Percentiles rank a stretch among this genome's conserved stretches.
Conservation (phyloP, 2,797 vertebrate genomes). For the Mycteria americana region DNA sequence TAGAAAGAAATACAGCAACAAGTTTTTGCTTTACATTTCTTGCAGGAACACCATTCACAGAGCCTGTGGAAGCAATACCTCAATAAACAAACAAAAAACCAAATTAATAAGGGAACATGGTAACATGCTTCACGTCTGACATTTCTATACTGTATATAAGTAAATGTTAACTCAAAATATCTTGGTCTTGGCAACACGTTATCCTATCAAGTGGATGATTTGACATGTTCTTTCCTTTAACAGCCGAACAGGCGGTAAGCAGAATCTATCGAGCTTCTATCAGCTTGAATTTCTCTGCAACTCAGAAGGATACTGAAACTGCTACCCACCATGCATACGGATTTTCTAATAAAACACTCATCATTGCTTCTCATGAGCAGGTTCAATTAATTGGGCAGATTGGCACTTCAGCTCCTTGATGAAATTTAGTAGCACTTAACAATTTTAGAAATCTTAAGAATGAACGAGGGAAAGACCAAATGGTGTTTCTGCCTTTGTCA, state of each 20-base stretch:
- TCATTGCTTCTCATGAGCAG: not conserved
- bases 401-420: not conserved
- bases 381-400: constrained; percentile 18
- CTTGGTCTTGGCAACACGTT: not conserved
- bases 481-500: not conserved
- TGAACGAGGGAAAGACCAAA: not conserved
- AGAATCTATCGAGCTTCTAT: not conserved
- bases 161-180: constrained; percentile 17
- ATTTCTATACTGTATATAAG: not conserved
- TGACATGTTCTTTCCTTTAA: constrained; percentile 22
- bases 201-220: not conserved
- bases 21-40: not conserved
- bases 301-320: not conserved
- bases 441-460: not conserved
- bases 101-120: not conserved
- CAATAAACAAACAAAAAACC: not conserved
- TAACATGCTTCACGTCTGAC: not conserved
- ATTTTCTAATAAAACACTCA: constrained; percentile 14
- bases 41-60: not conserved
- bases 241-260: not conserved
- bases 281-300: not conserved
- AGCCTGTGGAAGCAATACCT: not conserved
- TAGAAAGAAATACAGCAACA: not conserved
- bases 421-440: not conserved
- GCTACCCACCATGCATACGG: not conserved